Conservation (phyloP, 2,113 vertebrate species). For the Elachura formosa region DNA sequence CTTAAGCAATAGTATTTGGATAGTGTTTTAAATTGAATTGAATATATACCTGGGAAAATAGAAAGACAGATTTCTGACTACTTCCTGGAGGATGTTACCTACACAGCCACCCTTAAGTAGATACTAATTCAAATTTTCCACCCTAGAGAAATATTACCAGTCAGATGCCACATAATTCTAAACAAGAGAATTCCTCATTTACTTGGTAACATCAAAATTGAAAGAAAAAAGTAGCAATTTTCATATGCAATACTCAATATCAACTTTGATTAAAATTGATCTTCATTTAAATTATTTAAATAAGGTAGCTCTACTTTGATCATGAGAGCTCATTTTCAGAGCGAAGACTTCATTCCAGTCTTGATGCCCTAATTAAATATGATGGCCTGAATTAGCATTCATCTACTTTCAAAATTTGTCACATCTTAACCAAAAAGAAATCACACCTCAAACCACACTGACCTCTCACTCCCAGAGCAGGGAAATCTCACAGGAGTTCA, state of each 20-base stretch:
- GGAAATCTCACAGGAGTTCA: neutral
- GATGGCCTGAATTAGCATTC: constrained; percentile 32
- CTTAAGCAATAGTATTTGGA: neutral
- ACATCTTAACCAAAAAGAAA: neutral
- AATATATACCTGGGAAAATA: neutral
- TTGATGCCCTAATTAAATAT: constrained; percentile 44
- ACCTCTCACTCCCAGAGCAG: neutral
- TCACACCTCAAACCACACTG: neutral
- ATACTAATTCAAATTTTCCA: neutral
- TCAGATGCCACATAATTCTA: constrained; percentile 2
- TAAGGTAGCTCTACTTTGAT: constrained; percentile 43
- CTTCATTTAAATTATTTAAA: constrained; percentile 59
- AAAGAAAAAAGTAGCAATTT: constrained; percentile 1
- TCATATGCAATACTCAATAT: constrained; percentile 38
- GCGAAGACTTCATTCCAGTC: constrained; percentile 4
- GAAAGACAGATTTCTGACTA: neutral
- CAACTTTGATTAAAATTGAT: constrained; percentile 59
- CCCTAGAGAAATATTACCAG: neutral
- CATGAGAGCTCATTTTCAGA: constrained; percentile 24
- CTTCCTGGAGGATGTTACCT: neutral
- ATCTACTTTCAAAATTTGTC: constrained; percentile 4
- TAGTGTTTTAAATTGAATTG: neutral
- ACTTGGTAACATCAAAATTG: neutral
- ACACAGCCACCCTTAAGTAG: neutral
- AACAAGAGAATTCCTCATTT: constrained; percentile 7